Base-by-base conservation (phyloP, 2,888 invertebrate species). In the Caenorhabditis japonica region DNA sequence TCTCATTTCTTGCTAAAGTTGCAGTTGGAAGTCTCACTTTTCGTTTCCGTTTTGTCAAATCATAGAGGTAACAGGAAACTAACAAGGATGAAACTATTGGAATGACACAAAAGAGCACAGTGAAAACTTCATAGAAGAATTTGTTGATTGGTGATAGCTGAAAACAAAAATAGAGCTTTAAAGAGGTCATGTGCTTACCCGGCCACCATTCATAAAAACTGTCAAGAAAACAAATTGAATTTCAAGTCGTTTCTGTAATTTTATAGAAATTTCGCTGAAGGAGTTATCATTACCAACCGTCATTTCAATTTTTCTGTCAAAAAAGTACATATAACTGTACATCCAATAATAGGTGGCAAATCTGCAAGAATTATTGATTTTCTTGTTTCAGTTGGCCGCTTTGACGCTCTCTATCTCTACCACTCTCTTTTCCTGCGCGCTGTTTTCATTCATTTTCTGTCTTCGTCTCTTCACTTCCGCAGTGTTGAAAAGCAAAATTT, bases 61-160 rank as follows among this genome's bases (percentile, higher is more conserved):
- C 77, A 68, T 86, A 86, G 3, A 87, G 60, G 51, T 86, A 87
- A 23, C 84, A 81, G 17, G 85, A 85, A 21, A 87, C 85, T 21
- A 86, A 58, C 2, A 86, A 66, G 0, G 87, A 86, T 3, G 85
- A 86, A 5, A 81, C 74, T 27, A 87, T 83, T 12, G 86, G 86
- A 8, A 86, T 64, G 1, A 85, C 84, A 49, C 85, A 85, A 53
- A 85, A 86, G 10, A 81, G 30, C 12, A 84, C 62, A 34, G 84
- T 80, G 76, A 86, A 86, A 3, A 82, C 79, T 69, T 86, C 85
- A 56, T 86, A 86, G 79, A 81, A 86, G 75, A 83, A 84, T 47
- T 82, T 81, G 52, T 83, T 82, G 21, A 80, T 72, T 12, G 79
- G 74, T 0, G 78, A 72, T 76, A 85, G 79, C 83, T 86, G 66